phyloP scores from a whole-genome alignment of 2,888 invertebrate genomes.

The Sipha maydis region DNA sequence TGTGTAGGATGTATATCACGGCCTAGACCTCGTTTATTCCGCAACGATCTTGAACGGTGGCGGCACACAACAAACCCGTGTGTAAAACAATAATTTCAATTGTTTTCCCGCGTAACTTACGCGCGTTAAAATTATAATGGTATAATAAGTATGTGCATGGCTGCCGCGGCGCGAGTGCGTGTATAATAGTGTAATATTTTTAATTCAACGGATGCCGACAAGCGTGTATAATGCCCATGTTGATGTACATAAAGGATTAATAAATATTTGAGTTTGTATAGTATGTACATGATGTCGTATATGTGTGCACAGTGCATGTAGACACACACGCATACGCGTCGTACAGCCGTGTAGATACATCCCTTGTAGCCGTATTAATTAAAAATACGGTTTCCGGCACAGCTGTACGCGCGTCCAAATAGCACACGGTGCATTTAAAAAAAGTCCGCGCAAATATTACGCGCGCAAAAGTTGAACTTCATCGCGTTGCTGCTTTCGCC shows the following conservation, averaged over 20 bases:
- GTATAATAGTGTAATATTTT: background rate
- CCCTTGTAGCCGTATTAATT: slow-evolving; percentile 1
- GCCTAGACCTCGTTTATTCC: too few relatives aligned
- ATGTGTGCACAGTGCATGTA: background rate
- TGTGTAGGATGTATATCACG: background rate
- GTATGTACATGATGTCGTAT: background rate
- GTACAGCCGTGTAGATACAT: background rate
- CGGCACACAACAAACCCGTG: background rate
- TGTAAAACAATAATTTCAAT: background rate
- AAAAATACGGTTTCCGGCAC: slow-evolving; percentile 12
- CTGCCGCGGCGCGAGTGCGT: too few relatives aligned
- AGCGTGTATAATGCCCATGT: background rate
- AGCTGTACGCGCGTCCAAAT: background rate
- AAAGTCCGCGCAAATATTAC: background rate
- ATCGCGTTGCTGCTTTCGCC: background rate
- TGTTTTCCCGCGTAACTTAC: background rate
- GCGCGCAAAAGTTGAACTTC: background rate
- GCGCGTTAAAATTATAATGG: background rate
- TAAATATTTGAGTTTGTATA: background rate
- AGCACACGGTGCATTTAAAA: background rate
- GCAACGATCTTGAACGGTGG: background rate
- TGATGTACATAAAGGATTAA: background rate
- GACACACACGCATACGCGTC: background rate
- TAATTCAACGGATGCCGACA: background rate
- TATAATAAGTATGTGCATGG: background rate